Percentiles rank a stretch among this genome's conserved stretches.
Evolutionary conservation across 1,140 invertebrate species (phyloP).

Genomic region (Amyelois transitella): DNA sequence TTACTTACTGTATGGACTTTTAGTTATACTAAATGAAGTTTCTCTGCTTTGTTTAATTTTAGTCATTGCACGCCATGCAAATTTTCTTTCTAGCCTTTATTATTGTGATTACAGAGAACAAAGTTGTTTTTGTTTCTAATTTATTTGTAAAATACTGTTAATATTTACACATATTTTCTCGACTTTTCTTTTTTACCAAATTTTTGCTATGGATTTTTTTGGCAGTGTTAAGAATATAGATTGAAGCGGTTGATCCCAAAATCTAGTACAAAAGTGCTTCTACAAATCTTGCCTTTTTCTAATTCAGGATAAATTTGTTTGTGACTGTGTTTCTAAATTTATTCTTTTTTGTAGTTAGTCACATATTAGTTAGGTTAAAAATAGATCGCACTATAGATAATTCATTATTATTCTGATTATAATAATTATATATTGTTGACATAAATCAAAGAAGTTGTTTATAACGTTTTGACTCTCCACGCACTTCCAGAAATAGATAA

Average conservation of each 20-base stretch:
- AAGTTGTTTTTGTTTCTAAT: conserved; percentile 74
- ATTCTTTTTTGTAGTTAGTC: conserved; percentile 15
- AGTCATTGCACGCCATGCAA: conserved; percentile 8
- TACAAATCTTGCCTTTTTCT: conserved; percentile 10
- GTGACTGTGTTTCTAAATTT: background rate
- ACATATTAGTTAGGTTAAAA: background rate
- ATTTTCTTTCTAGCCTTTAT: conserved; percentile 23
- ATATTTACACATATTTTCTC: conserved; percentile 40
- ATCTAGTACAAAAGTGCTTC: conserved; percentile 48
- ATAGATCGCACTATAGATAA: conserved; percentile 29
- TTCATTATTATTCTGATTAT: conserved; percentile 16
- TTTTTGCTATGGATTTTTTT: conserved; percentile 28
- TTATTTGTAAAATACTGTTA: conserved; percentile 71
- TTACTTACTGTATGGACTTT: conserved; percentile 33
- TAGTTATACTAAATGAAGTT: conserved; percentile 19
- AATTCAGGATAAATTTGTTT: background rate
- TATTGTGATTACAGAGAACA: conserved; percentile 65
- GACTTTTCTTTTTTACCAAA: conserved; percentile 25
- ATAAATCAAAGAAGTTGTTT: conserved; percentile 2
- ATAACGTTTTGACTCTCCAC: conserved; percentile 8
- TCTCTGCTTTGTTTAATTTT: conserved; percentile 34
- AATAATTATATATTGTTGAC: conserved; percentile 39
- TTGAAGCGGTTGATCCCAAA: conserved; percentile 49
- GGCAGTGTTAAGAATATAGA: conserved; percentile 9
- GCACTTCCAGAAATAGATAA: conserved; percentile 1